Percentiles rank a stretch among this genome's conserved stretches.
These are phyloP conservation scores for Anabacerthia variegaticeps DNA, from an alignment of 2,797 vertebrate species.

Conservation along the genomic window DNA sequence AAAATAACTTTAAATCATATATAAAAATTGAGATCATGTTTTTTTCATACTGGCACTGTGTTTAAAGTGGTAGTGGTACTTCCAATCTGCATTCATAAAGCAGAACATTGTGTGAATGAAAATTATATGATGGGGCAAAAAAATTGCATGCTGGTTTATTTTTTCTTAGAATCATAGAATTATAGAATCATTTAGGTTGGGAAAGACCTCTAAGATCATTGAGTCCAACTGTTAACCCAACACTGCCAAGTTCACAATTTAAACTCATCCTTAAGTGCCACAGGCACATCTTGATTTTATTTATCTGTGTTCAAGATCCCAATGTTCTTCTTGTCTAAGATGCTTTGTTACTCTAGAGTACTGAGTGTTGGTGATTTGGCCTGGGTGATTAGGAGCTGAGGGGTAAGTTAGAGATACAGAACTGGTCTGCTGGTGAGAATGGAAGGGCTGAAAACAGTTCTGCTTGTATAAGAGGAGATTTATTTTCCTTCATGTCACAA, in stretches of 20 bases:
- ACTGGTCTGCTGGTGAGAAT: not conserved
- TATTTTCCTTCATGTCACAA: not conserved
- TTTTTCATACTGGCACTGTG: not conserved
- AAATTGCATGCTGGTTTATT: not conserved
- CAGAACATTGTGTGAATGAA: not conserved
- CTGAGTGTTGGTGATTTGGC: fast-evolving
- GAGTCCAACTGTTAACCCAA: not conserved
- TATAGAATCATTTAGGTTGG: not conserved
- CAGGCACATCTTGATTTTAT: not conserved
- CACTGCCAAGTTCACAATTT: not conserved
- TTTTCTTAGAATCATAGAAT: not conserved
- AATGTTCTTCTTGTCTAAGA: not conserved
- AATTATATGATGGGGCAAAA: not conserved
- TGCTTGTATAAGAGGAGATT: not conserved
- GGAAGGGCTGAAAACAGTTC: not conserved
- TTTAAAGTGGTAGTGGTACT: not conserved
- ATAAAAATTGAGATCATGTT: not conserved
- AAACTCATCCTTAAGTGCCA: not conserved
- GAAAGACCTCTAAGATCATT: not conserved
- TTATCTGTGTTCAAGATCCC: not conserved
- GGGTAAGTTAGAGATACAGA: not conserved
- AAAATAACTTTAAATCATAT: not conserved
- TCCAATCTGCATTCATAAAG: not conserved
- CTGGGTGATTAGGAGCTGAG: not conserved
- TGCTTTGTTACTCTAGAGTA: not conserved